Base-by-base conservation (phyloP, 2,113 vertebrate genomes). In the Nothoprocta perdicaria region DNA sequence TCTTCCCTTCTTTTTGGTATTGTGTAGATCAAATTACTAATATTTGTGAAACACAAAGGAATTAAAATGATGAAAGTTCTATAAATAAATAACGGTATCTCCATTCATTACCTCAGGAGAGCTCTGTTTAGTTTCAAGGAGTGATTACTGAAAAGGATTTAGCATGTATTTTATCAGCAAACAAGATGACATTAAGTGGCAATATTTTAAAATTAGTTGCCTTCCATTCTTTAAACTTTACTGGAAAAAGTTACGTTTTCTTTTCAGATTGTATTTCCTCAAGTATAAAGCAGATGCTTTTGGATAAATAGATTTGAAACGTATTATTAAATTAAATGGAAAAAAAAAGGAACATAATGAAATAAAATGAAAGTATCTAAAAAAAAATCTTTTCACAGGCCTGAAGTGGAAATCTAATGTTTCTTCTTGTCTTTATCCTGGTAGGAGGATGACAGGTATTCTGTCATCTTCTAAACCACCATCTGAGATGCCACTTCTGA, bases 131-230 rank as follows among this genome's bases (percentile, higher is more conserved):
- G 65, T 93, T 96, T 95, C 93, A 91, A 81, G 69, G 88, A 91
- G 41, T 92, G 92, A 95, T 95, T 96, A 93, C 88, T 84, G 73
- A 95, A 96, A 95, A 90, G 6, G 60, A 68, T 94, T 96, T 94
- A 81, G 84, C 68, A 55, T 92, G 86, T 86, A 86, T 96, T 94
- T 90, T 90, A 92, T 87, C 87, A 86, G 85, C 92, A 96, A 96
- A 80, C 76, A 84, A 94, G 95, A 92, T 94, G 95, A 87, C 75
- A 75, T 93, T 94, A 95, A 96, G 95, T 93, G 92, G 94, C 95
- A 96, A 95, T 95, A 95, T 89, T 84, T 96, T 95, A 95, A 96
- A 96, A 95, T 94, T 95, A 96, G 87, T 95, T 95, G 93, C 52
- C 89, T 94, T 86, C 86, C 77, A 90, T 91, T 94, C 81, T 95